Base-by-base conservation (phyloP, 2,113 vertebrate genomes). In the Melanostigma gelatinosum region DNA sequence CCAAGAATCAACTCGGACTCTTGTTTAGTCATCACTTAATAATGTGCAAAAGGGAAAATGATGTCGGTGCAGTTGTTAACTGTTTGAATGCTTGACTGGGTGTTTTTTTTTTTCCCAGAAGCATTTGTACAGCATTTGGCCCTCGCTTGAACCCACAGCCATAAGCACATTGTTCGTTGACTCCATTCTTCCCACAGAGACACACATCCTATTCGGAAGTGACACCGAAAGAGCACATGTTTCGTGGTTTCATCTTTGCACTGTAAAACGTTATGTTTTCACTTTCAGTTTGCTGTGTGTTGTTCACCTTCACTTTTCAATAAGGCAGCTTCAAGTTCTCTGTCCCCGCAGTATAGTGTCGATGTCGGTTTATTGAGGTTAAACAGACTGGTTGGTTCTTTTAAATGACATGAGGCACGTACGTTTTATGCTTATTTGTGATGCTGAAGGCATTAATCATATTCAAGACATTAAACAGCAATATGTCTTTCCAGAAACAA, bases 211-310 rank as follows among this genome's bases (percentile, higher is more conserved):
- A n/a, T 27, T 24, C 79, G 79, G 76, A 89, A 92, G 79, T 76
- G 79, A 86, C 80, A 80, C 73, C 22, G 12, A 38, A 38, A 36
- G 22, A 64, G 32, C 48, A 74, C 29, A 67, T 20, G 10, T 8
- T 34, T 29, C 2, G 61, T 0, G 73, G 75, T 86, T 91, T 85
- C 8, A 46, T 77, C 77, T 24, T 80, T 10, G 2, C 32, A 58
- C 34, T 0, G 27, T 40, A n/a, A 64, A 68, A 73, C 65, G 61
- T 77, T 75, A 36, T 55, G 2, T 55, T 87, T 84, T 87, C 71
- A 85, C 34, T 88, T 89, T 91, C 76, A 69, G 16, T 82, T 81
- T 79, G 38, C 12, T 61, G 18, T 18, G 29, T 69, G 61, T 32
- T 4, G 32, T 13, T 83, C 34, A 70, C 57, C n/a, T 84, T 84